These are phyloP conservation scores for Ochropleura plecta DNA, from an alignment of 2,888 invertebrate species.

Conservation along the genomic window DNA sequence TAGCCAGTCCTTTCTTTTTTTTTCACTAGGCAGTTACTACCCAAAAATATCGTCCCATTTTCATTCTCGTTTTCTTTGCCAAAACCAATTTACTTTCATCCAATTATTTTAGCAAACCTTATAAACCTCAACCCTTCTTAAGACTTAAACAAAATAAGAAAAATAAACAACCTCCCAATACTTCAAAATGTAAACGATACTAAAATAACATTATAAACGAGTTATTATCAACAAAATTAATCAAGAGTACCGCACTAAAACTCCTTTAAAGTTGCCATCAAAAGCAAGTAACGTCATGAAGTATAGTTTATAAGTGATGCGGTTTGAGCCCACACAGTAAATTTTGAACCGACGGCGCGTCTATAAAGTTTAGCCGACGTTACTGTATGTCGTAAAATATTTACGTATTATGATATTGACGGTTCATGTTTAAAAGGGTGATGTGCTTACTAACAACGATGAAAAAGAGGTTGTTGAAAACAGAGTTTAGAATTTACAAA, in stretches of 20 bases:
- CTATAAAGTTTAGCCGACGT: slow-evolving; percentile 71
- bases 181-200: slow-evolving; percentile 27
- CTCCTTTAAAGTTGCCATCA: slow-evolving; percentile 64
- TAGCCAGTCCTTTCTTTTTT: too few relatives aligned
- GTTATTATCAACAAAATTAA: slow-evolving; percentile 66
- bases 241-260: slow-evolving; percentile 61
- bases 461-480: slow-evolving; percentile 9
- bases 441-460: slow-evolving; percentile 21
- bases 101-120: slow-evolving; percentile 10
- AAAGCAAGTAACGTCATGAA: slow-evolving; percentile 65
- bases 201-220: slow-evolving; percentile 47
- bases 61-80: too few relatives aligned
- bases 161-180: slow-evolving; percentile 28
- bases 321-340: slow-evolving; percentile 70
- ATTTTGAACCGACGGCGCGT: slow-evolving; percentile 70
- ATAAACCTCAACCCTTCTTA: neutral
- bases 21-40: too few relatives aligned
- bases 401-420: slow-evolving; percentile 63
- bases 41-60: too few relatives aligned
- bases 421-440: slow-evolving; percentile 42
- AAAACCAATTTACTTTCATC: slow-evolving; percentile 9
- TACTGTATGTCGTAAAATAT: slow-evolving; percentile 71
- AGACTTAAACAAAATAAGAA: slow-evolving; percentile 4
- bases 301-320: slow-evolving; percentile 70
- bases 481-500: slow-evolving; percentile 1